phyloP scores from a whole-genome alignment of 2,888 invertebrate genomes.

The Chymomyza procnemis region DNA sequence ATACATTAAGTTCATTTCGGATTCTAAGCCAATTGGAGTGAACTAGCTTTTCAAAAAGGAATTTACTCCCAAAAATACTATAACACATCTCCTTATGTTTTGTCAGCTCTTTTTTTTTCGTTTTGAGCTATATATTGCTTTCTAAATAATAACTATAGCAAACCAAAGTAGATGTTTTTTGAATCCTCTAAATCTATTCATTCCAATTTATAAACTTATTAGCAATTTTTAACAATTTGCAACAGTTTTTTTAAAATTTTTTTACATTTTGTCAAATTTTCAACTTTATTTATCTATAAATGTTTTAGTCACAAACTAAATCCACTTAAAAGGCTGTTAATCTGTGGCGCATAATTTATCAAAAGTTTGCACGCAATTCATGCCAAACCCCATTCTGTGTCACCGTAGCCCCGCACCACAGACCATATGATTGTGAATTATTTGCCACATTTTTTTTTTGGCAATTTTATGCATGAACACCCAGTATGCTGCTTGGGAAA shows the following conservation, averaged over 20 bases:
- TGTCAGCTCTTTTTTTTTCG: no score
- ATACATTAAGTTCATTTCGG: no score
- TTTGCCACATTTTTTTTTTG: slow-evolving; percentile 31
- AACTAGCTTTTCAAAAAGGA: no score
- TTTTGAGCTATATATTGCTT: no score
- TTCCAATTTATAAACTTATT: no score
- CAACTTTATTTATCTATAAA: slow-evolving; percentile 28
- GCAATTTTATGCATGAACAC: slow-evolving; percentile 61
- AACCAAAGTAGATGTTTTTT: no score
- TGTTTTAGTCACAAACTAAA: slow-evolving; percentile 23
- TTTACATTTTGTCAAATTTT: not conserved
- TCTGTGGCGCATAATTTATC: slow-evolving; percentile 51
- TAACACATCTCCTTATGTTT: no score
- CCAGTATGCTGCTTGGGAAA: slow-evolving; percentile 28
- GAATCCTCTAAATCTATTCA: no score
- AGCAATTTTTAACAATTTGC: slow-evolving; percentile 28
- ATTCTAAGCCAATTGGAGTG: no score
- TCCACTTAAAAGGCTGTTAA: slow-evolving; percentile 26
- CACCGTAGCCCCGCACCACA: not conserved
- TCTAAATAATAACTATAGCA: no score
- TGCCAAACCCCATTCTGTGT: not conserved
- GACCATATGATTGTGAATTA: slow-evolving; percentile 22
- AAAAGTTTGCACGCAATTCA: slow-evolving; percentile 25
- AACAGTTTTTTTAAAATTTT: not conserved
- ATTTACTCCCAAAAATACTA: no score